A percentile compares a stretch with the other conserved stretches of the same genome.
Evolutionary conservation across 2,797 vertebrate species (phyloP).

Genomic region (Chaenodraco wilsoni): DNA sequence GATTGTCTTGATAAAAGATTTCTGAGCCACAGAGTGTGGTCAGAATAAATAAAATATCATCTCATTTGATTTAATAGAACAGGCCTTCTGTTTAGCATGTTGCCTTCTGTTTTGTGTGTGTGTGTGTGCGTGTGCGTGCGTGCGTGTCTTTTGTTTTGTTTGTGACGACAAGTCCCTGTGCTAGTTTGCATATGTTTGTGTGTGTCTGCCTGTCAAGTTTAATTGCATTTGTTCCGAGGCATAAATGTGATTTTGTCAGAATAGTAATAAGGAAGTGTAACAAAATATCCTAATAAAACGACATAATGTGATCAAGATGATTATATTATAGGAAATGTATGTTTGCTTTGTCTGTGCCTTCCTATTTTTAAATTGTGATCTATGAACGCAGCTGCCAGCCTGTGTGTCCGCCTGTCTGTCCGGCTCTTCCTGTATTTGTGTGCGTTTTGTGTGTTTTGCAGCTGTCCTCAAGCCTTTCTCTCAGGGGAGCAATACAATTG

Average conservation of each 20-base stretch:
- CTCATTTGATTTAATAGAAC: constrained; percentile 68
- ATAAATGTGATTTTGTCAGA: constrained; percentile 71
- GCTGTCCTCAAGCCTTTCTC: constrained; percentile 47
- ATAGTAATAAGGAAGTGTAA: constrained; percentile 66
- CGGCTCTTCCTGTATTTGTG: constrained; percentile 38
- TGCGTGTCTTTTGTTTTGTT: constrained; percentile 5
- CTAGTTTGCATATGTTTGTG: background rate
- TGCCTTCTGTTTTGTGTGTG: constrained; percentile 26
- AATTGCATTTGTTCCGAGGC: constrained; percentile 58
- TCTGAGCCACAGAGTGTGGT: constrained; percentile 47
- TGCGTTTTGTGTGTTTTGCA: constrained; percentile 38
- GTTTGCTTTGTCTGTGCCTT: constrained; percentile 61
- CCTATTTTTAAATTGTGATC: constrained; percentile 60
- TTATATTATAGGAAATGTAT: constrained; percentile 72
- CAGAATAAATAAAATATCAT: constrained; percentile 71
- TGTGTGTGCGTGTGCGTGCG: constrained; percentile 8
- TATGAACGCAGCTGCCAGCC: constrained; percentile 54
- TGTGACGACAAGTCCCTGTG: background rate
- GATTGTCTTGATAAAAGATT: constrained; percentile 57
- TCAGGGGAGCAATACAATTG: constrained; percentile 56
- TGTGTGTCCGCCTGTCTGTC: constrained; percentile 5
- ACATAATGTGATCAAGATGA: constrained; percentile 71
- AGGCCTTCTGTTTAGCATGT: constrained; percentile 63
- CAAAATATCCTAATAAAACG: constrained; percentile 71
- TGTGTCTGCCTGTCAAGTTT: constrained; percentile 36